A percentile compares a stretch with the other conserved stretches of the same genome.
Evolutionary conservation across 2,797 vertebrate species (phyloP).

Genomic region (Coreius guichenoti): DNA sequence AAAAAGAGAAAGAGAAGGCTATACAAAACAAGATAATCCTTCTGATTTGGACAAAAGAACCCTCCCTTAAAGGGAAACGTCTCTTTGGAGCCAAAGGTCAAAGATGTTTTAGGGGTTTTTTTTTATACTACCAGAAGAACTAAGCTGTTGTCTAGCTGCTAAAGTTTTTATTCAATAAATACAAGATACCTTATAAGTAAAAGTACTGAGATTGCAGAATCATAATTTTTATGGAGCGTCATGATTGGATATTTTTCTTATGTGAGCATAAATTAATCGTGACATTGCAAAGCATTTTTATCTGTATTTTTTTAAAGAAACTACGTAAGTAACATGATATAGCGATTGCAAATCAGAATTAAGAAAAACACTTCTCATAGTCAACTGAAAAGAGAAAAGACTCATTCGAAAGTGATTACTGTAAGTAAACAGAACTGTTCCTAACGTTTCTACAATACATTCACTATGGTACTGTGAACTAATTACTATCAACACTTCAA

Average conservation of each 20-base stretch:
- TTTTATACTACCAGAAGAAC: not conserved
- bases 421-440: conserved; percentile 8
- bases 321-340: not conserved
- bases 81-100: not conserved
- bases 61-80: no score
- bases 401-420: conserved; percentile 6
- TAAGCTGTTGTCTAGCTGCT: not conserved
- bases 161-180: not conserved
- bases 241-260: not conserved
- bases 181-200: not conserved
- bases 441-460: conserved; percentile 5
- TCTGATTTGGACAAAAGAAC: not conserved
- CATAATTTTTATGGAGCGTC: no score
- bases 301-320: not conserved
- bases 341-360: not conserved
- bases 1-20: no score
- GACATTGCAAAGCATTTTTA: not conserved
- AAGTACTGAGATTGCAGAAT: no score
- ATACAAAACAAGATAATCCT: no score
- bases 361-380: conserved; percentile 9
- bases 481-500: conserved; percentile 14
- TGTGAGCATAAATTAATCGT: not conserved
- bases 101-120: not conserved
- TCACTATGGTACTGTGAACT: conserved; percentile 20
- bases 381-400: not conserved